Base-by-base conservation (phyloP, 2,888 invertebrate species). In the Miltochrista miniata region DNA sequence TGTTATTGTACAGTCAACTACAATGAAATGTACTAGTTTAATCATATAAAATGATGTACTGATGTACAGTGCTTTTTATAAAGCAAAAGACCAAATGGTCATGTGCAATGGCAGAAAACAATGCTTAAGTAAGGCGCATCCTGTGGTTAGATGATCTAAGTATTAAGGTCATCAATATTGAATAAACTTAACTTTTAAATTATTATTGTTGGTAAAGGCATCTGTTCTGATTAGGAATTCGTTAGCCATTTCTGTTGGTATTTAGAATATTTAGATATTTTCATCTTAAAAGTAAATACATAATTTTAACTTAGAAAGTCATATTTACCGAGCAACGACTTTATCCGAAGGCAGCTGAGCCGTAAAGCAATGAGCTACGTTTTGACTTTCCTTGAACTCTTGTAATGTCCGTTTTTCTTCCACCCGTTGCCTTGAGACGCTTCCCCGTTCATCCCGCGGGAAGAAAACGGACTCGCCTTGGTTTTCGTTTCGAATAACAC, bases 401-500 rank as follows among this genome's bases (percentile, higher is more conserved):
- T 90, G 63, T 93, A 87, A 56, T 88, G 87, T 13, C 94, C 94
- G 71, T 94, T 95, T 52, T 93, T 92, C 73, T 92, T 92, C 82
- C 90, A 87, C 9, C 92, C 90, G 68, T 92, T 93, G 54, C 84
- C 82, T 49, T 88, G 92, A 1, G 90, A 70, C 47, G 59, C 70
- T 10, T 90, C 92, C 3, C 92, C 92, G 74, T 92, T 92, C 61
- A 77, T 64, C 1, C 79, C 67, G 9, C 90, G 85, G 1, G 74
- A 62, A 1, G 77, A 75, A 60, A 90, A 87, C 12, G 89, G 74
- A 0, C 88, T 84, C 24, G 93, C 92, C 67, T 94, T 95, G 57
- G 92, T 93, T 50, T 94, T 93, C 9, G 95, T 94, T 79, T 97
- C 97, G 78, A 97, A 97, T 14, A 97, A 87, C 8, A 97, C 95